A percentile compares a stretch with the other conserved stretches of the same genome.
Evolutionary conservation across 2,888 invertebrate species (phyloP).

Genomic region (Xestobium rufovillosum): DNA sequence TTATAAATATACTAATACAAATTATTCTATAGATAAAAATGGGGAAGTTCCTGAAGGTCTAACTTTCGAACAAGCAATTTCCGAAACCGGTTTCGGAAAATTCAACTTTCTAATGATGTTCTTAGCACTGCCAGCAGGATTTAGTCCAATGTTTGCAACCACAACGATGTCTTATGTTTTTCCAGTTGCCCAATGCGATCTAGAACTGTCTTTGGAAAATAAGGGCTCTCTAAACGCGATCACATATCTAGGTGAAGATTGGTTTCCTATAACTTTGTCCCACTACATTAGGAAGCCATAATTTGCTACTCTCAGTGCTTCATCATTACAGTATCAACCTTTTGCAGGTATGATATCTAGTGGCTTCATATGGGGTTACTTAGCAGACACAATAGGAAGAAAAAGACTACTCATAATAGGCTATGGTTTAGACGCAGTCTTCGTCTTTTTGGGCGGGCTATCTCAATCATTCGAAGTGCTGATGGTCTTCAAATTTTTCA

Average conservation of each 20-base stretch:
- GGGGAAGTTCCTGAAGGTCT: no score
- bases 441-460: constrained; percentile 55
- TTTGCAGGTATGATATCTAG: constrained; percentile 66
- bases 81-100: constrained; percentile 58
- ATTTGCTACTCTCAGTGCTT: no score
- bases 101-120: constrained; percentile 59
- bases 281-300: no score
- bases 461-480: constrained; percentile 59
- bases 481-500: constrained; percentile 57
- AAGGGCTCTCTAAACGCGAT: constrained; percentile 63
- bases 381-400: constrained; percentile 65
- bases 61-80: constrained; percentile 68
- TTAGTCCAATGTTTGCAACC: constrained; percentile 60
- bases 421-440: constrained; percentile 53
- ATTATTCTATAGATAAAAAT: no score
- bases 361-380: constrained; percentile 67
- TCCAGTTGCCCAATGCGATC: constrained; percentile 64
- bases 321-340: no score
- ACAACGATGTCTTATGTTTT: constrained; percentile 62
- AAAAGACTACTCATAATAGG: constrained; percentile 59
- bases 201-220: constrained; percentile 55
- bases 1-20: no score
- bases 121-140: constrained; percentile 54
- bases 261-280: no score
- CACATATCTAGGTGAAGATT: constrained; percentile 56